phyloP scores from a whole-genome alignment of 2,113 vertebrate species.

The Pachypanchax playfairii region DNA sequence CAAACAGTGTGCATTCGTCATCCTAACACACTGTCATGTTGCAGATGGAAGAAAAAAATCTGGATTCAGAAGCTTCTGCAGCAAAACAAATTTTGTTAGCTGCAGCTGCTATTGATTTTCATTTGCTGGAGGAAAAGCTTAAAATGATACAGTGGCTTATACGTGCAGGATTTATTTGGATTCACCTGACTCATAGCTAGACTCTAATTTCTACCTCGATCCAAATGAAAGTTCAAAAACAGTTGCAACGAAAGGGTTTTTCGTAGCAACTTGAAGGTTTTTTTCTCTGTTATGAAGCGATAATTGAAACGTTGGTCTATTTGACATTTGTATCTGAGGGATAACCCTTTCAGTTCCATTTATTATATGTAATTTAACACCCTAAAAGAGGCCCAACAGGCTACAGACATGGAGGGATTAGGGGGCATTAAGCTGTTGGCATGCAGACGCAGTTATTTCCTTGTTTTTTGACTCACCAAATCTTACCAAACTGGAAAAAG shows the following conservation, averaged over 20 bases:
- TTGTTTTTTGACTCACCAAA: constrained; percentile 11
- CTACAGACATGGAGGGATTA: neutral
- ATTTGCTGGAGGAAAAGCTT: constrained; percentile 4
- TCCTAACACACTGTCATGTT: neutral
- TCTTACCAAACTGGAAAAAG: constrained; percentile 20
- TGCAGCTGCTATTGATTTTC: constrained; percentile 14
- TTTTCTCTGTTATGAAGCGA: constrained; percentile 49
- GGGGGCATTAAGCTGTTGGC: constrained; percentile 10
- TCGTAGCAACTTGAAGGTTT: too few relatives aligned
- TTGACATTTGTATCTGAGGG: constrained; percentile 57
- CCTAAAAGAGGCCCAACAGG: constrained; percentile 11
- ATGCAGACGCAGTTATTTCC: constrained; percentile 24
- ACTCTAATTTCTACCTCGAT: constrained; percentile 19
- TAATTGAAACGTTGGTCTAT: constrained; percentile 59
- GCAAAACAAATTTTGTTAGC: neutral
- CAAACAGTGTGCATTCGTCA: constrained; percentile 17
- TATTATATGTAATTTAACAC: constrained; percentile 58
- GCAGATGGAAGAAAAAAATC: constrained; percentile 3
- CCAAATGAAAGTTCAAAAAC: neutral
- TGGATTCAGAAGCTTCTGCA: constrained; percentile 9
- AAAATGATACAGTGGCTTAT: neutral
- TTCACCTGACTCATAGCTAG: constrained; percentile 21
- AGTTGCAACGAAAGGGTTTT: constrained; percentile 8
- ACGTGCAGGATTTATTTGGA: constrained; percentile 16
- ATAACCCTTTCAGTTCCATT: constrained; percentile 59